These are phyloP conservation scores for Mustela lutreola DNA, from an alignment of 2,113 vertebrate species.

Conservation along the genomic window DNA sequence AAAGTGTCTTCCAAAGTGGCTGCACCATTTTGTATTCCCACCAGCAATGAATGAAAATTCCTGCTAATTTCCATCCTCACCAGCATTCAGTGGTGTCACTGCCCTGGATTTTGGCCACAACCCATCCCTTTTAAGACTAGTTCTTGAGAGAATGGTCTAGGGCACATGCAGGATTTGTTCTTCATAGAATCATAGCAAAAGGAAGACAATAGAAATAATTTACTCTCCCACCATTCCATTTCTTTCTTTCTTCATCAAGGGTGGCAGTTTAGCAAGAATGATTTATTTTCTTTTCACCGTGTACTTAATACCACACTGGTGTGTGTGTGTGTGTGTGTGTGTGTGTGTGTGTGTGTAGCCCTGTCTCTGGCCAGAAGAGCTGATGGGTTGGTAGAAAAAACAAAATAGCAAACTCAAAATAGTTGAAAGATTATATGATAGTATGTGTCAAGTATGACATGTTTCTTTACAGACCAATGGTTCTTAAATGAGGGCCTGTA, in stretches of 20 bases:
- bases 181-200: conserved; percentile 7
- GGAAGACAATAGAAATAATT: not conserved
- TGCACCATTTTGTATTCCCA: not conserved
- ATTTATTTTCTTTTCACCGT: not conserved
- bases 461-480: not conserved
- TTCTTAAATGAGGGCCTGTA: not conserved
- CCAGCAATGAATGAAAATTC: not conserved
- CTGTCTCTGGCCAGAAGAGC: not conserved
- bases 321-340: not conserved
- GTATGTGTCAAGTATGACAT: not conserved
- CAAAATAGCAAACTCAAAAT: conserved; percentile 14
- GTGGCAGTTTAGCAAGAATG: not conserved
- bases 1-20: not conserved
- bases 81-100: not conserved
- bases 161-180: not conserved
- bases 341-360: not conserved
- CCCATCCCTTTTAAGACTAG: not conserved
- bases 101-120: not conserved
- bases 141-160: not conserved
- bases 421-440: not conserved
- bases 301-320: not conserved
- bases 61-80: not conserved
- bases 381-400: not conserved
- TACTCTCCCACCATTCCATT: not conserved
- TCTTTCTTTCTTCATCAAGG: not conserved